Conservation (phyloP, 2,797 vertebrate genomes). For the Champsocephalus esox region DNA sequence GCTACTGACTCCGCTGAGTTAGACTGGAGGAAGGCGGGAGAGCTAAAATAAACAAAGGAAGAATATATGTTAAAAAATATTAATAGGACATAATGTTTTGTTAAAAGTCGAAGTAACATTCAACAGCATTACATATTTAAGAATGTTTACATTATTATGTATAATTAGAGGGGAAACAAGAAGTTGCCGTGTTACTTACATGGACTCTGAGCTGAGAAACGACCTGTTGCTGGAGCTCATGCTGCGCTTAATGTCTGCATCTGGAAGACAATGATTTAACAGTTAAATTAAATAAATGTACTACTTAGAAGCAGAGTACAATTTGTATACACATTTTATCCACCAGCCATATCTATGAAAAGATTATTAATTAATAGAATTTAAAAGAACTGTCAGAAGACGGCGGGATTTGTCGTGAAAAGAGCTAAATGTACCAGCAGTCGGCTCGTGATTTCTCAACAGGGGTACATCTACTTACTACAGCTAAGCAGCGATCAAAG, state of each 20-base stretch:
- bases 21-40: slow-evolving; percentile 90
- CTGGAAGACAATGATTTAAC: slow-evolving; percentile 62
- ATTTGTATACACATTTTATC: not conserved
- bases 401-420: not conserved
- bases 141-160: not conserved
- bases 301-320: not conserved
- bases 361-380: not conserved
- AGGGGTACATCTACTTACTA: slow-evolving; percentile 5
- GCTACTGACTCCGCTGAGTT: slow-evolving; percentile 97
- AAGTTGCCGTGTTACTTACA: slow-evolving; percentile 79
- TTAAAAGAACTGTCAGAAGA: not conserved
- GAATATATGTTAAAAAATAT: not conserved
- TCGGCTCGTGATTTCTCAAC: slow-evolving; percentile 1
- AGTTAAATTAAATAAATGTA: slow-evolving; percentile 1
- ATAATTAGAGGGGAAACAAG: not conserved
- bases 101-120: not conserved
- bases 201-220: slow-evolving; percentile 89
- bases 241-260: slow-evolving; percentile 91
- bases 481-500: slow-evolving; percentile 9
- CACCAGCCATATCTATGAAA: slow-evolving; percentile 1
- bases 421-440: slow-evolving; percentile 1
- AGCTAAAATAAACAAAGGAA: slow-evolving; percentile 73
- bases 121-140: not conserved
- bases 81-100: not conserved
- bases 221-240: slow-evolving; percentile 83